Evolutionary conservation across 2,888 invertebrate species (phyloP).

Genomic region (Uropetala carovei): DNA sequence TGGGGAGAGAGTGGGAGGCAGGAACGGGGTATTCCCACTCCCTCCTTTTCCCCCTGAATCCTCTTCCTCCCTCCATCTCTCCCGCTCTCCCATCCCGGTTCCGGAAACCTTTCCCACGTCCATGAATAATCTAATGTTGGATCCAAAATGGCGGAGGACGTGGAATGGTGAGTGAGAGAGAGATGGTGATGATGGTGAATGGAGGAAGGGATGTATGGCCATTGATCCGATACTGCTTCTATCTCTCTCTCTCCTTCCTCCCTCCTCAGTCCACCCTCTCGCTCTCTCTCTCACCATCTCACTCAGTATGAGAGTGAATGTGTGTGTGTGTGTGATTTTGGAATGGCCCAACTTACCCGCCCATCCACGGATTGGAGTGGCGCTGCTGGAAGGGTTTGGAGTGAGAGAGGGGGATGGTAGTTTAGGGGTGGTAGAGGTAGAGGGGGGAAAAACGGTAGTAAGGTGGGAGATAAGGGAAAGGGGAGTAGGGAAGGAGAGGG

Average conservation of each 20-base stretch:
- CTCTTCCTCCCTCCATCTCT: too few species aligned
- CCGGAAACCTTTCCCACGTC: background rate
- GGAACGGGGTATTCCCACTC: too few species aligned
- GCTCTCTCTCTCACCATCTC: background rate
- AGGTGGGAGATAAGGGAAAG: too few species aligned
- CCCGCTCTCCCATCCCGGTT: too few species aligned
- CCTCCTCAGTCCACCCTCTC: background rate
- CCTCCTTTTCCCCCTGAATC: too few species aligned
- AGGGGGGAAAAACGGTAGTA: too few species aligned
- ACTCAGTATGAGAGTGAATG: background rate
- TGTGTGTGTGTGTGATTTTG: constrained; percentile 20
- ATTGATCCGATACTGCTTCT: background rate
- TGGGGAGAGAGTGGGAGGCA: background rate
- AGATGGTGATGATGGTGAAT: background rate
- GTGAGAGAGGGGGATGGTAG: background rate
- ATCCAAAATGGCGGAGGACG: background rate
- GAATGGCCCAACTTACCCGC: background rate
- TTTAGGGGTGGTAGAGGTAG: too few species aligned
- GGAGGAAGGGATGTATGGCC: background rate
- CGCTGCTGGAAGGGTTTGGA: background rate
- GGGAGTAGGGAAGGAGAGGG: too few species aligned
- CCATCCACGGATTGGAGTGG: background rate
- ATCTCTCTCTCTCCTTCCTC: background rate
- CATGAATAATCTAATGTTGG: constrained; percentile 16
- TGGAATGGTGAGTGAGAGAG: too few species aligned